Base-by-base conservation (phyloP, 2,888 invertebrate species). In the Parochlus steinenii region DNA sequence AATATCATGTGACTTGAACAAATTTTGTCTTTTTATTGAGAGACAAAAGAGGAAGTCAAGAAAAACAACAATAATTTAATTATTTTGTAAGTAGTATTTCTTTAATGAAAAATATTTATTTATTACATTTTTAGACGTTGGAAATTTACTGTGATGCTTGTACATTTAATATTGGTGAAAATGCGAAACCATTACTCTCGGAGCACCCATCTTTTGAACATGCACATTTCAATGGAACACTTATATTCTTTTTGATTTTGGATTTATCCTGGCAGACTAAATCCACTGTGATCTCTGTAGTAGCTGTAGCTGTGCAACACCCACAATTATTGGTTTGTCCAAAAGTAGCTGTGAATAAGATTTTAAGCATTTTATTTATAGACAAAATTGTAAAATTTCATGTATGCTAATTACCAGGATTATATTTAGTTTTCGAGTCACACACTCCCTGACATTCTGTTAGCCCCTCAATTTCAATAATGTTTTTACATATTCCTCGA, bases 371-470 rank as follows among this genome's bases (percentile, higher is more conserved):
- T 27, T 15, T 22, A 29, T 32, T 20, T 33, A 35, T 28, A 16
- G 11, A 17, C 19, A 25, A 8, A 26, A 19, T 22, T n/a, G 10
- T 25, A 24, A 16, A 17, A 18, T 25, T 16, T 28, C 11, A 28
- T 4, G 20, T n/a, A 36, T 37, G 7, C 6, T 18, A 59, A 64
- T 64, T 49, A 77, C 79, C 56, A 45, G 62, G 55, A 47, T 76
- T 74, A 44, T 70, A 82, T n/a, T 64, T 53, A 0, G 78, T 74
- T 14, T 71, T 69, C 0, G 82, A 80, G 42, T 66, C 58, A 47
- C 83, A 83, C 10, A 59, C 50, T 2, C 83, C 83, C 31, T 64
- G 61, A 46, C 83, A 85, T 53, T 80, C 73, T 6, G 67, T 70
- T 47, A 82, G 68, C 4, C 67, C 70, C 4, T 45, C 43, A 12